Base-by-base conservation (phyloP, 2,888 invertebrate genomes). In the Trissonchulus sp. region DNA sequence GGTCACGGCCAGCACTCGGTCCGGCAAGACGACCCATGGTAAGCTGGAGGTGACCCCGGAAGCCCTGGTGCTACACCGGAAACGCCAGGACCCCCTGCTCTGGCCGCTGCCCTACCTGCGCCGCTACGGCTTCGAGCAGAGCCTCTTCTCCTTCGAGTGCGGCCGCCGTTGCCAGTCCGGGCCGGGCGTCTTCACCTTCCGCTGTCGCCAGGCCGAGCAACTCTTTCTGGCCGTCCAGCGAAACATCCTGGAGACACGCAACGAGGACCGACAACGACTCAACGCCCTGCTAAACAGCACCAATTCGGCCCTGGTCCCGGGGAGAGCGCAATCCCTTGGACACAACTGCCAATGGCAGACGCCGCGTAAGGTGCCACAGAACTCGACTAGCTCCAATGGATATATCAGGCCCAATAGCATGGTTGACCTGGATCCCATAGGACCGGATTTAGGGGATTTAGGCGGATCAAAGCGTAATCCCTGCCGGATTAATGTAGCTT, bases 81-180 rank as follows among this genome's bases (percentile, higher is more conserved):
- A 90, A 85, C 91, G 90, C 79, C 90, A 90, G 36, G 77, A 77
- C 82, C 90, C 92, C 0, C 90, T 94, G 36, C 88, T 90, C 73
- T 97, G 97, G 96, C 94, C 96, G 0, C 87, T 97, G 78, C 89
- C 92, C 77, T 92, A 93, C 82, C 87, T 96, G 73, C 88, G 95
- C 69, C 90, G 96, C 79, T 97, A 97, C 86, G 96, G 96, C 36
- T 93, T 92, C 84, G 94, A 95, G 84, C 90, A 89, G 35, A 92
- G 92, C 36, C 89, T 93, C 80, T 96, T 97, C 85, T 94, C 93
- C 80, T 96, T 97, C 85, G 97, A 98, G 87, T 93, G 94, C 79
- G 93, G 91, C 0, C 87, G 88, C 31, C 83, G 88, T 74, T 94
- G 94, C 85, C 90, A 91, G 73, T 94, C 94, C 1, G 97, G 97